phyloP scores from a whole-genome alignment of 2,113 vertebrate species.

The Etheostoma cragini region DNA sequence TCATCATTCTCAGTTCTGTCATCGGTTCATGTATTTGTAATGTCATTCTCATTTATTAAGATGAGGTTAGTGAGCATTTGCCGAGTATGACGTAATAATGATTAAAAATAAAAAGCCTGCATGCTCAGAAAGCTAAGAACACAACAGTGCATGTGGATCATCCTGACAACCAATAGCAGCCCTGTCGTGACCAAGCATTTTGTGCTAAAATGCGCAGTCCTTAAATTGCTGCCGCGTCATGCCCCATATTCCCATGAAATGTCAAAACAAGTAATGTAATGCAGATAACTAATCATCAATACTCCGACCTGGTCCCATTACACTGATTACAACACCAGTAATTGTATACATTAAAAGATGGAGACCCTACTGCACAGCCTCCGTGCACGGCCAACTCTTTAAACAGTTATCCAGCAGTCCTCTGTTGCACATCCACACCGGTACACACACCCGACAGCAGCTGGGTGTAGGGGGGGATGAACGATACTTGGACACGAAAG shows the following conservation, averaged over 20 bases:
- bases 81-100: not conserved
- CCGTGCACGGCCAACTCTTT: not conserved
- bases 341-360: not conserved
- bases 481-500: not conserved
- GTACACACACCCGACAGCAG: not conserved
- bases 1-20: not conserved
- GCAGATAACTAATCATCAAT: constrained; percentile 24
- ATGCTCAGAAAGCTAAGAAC: not conserved
- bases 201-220: not conserved
- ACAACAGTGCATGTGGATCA: not conserved
- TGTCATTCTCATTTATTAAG: not conserved
- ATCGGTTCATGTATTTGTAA: not conserved
- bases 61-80: not conserved
- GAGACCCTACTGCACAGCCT: not conserved
- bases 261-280: constrained; percentile 10
- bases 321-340: constrained; percentile 39
- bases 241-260: not conserved
- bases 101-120: not conserved
- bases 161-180: not conserved
- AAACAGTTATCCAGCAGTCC: constrained; percentile 4
- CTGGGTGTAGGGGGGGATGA: not conserved
- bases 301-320: constrained; percentile 24
- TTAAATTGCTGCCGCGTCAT: constrained; percentile 15
- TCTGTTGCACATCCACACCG: constrained; percentile 4
- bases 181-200: not conserved